Conservation (phyloP, 2,797 vertebrate genomes). For the Fistularia tabacaria region DNA sequence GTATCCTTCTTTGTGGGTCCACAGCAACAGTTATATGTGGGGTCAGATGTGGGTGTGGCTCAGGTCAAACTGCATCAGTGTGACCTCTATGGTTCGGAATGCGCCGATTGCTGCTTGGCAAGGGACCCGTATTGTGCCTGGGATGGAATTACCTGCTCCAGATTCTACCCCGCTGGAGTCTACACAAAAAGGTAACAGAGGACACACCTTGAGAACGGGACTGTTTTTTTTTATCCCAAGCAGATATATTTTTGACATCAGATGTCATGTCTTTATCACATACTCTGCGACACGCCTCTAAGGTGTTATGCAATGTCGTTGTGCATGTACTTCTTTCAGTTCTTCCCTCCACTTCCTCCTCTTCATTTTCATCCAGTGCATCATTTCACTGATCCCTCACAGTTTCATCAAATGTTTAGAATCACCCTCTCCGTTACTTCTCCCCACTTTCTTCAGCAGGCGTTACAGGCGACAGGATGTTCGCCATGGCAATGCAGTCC, state of each 20-base stretch:
- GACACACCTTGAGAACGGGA: not conserved
- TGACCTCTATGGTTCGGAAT: slow-evolving; percentile 90
- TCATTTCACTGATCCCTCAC: slow-evolving; percentile 15
- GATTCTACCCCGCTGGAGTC: slow-evolving; percentile 83
- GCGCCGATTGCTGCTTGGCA: slow-evolving; percentile 93
- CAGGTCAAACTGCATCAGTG: slow-evolving; percentile 93
- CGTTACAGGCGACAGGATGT: slow-evolving; percentile 96
- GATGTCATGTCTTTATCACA: slow-evolving; percentile 25
- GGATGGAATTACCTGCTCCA: slow-evolving; percentile 92
- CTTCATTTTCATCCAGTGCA: slow-evolving; percentile 8
- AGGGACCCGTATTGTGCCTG: slow-evolving; percentile 97
- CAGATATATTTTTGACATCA: slow-evolving; percentile 11
- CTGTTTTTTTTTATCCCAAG: too few relatives aligned
- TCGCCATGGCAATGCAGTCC: slow-evolving; percentile 93
- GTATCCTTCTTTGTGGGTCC: slow-evolving; percentile 8
- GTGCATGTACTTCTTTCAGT: slow-evolving; percentile 33
- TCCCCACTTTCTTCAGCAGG: slow-evolving; percentile 62
- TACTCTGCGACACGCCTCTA: slow-evolving; percentile 15
- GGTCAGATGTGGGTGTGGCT: slow-evolving; percentile 82
- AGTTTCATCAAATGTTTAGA: slow-evolving; percentile 36
- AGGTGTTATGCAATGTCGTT: slow-evolving; percentile 38
- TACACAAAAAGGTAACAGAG: slow-evolving; percentile 95
- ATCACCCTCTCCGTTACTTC: slow-evolving; percentile 22
- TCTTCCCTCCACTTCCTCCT: slow-evolving; percentile 5
- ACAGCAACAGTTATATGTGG: slow-evolving; percentile 94